Percentiles rank a stretch among this genome's conserved stretches.
Evolutionary conservation across 2,888 invertebrate genomes (phyloP).

Genomic region (Eupithecia insigniata): DNA sequence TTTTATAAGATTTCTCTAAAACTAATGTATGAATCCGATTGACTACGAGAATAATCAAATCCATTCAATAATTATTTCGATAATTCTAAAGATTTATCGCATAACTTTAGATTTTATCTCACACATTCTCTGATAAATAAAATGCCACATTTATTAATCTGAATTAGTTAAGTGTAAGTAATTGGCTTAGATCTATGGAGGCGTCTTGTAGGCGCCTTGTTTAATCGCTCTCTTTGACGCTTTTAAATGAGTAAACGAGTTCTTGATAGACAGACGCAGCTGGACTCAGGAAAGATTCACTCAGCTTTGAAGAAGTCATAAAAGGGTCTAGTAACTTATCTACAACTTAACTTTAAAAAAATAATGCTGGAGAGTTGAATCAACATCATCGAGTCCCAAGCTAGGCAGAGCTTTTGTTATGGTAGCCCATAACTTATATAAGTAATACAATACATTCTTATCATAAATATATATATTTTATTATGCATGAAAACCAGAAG

Average conservation of each 20-base stretch:
- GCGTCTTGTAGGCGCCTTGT: constrained; percentile 38
- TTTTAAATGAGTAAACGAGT: constrained; percentile 34
- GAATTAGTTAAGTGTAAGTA: constrained; percentile 25
- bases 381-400: not conserved
- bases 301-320: not conserved
- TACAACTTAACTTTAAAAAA: too few species aligned
- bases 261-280: constrained; percentile 19
- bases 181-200: constrained; percentile 25
- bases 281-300: constrained; percentile 21
- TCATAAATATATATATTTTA: not conserved
- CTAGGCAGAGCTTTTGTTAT: not conserved
- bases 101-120: not conserved
- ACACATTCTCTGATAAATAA: constrained; percentile 9
- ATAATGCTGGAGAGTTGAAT: too few species aligned
- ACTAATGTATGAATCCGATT: not conserved
- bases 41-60: not conserved
- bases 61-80: not conserved
- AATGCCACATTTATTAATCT: constrained; percentile 18
- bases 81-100: not conserved
- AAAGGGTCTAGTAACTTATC: not conserved
- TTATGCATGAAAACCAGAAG: not conserved
- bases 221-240: constrained; percentile 30
- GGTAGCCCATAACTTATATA: too few species aligned
- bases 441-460: not conserved
- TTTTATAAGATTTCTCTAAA: too few species aligned